These are phyloP conservation scores for Brachypalpus laphriformis DNA, from an alignment of 2,888 invertebrate species.

Conservation along the genomic window DNA sequence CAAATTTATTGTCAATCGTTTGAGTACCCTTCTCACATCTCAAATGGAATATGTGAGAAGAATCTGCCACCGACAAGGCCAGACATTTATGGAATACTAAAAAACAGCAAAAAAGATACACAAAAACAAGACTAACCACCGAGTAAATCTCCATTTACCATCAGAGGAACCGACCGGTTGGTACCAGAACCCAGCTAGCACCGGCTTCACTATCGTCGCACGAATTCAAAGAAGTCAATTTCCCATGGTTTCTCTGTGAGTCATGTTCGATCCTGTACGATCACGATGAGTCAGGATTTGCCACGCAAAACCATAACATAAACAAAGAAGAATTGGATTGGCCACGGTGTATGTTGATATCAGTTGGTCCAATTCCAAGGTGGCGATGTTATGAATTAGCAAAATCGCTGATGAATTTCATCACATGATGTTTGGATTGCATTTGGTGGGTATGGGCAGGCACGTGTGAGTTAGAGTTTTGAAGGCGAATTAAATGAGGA, in stretches of 20 bases:
- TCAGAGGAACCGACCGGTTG: conserved; percentile 9
- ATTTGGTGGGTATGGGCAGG: not conserved
- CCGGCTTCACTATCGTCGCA: conserved; percentile 3
- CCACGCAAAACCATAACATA: conserved; percentile 41
- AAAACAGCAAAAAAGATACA: conserved; percentile 6
- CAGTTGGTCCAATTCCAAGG: conserved; percentile 37
- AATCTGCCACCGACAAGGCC: conserved; percentile 23
- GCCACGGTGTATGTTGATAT: not conserved
- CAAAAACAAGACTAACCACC: conserved; percentile 23
- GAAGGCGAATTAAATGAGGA: not conserved
- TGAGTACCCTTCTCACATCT: conserved; percentile 14
- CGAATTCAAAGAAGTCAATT: conserved; percentile 36
- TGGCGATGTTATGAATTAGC: conserved; percentile 62
- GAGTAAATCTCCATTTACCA: conserved; percentile 54
- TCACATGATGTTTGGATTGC: conserved; percentile 47
- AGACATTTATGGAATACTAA: conserved; percentile 49
- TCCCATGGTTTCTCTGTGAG: conserved; percentile 52
- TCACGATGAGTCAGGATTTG: conserved; percentile 60
- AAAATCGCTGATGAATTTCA: conserved; percentile 57
- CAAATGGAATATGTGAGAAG: conserved; percentile 35
- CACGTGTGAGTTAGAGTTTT: not conserved
- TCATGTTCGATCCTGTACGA: conserved; percentile 67
- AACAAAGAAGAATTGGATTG: conserved; percentile 31
- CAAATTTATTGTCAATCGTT: conserved; percentile 58
- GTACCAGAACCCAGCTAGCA: conserved; percentile 12